Evolutionary conservation across 2,888 invertebrate species (phyloP).

Genomic region (Rutpela maculata): DNA sequence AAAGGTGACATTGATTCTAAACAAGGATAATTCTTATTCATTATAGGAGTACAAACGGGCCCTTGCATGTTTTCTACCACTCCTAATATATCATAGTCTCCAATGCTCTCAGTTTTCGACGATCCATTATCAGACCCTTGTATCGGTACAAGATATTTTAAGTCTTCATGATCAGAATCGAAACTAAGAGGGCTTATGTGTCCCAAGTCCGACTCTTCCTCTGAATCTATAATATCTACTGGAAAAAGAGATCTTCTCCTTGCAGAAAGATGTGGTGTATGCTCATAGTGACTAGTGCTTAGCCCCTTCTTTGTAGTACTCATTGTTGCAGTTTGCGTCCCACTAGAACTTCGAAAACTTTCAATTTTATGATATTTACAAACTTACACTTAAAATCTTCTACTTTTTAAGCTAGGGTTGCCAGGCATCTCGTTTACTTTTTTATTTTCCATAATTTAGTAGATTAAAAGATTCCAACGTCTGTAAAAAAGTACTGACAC

Average conservation of each 20-base stretch:
- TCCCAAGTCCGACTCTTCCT: constrained; percentile 76
- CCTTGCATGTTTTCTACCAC: constrained; percentile 50
- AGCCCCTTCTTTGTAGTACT: constrained; percentile 19
- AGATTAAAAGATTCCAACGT: not conserved
- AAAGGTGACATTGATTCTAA: constrained; percentile 60
- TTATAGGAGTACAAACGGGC: constrained; percentile 50
- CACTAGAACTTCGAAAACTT: constrained; percentile 34
- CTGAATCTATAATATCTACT: constrained; percentile 55
- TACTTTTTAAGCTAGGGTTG: not conserved
- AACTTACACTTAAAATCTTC: no score
- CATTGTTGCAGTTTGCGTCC: constrained; percentile 16
- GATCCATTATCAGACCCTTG: constrained; percentile 39
- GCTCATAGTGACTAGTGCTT: constrained; percentile 53
- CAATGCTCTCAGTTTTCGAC: constrained; percentile 45
- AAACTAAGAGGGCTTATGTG: constrained; percentile 77
- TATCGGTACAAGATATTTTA: constrained; percentile 30
- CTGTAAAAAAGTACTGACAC: no score
- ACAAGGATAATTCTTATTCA: constrained; percentile 40
- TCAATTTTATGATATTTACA: not conserved
- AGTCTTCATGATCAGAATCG: constrained; percentile 58
- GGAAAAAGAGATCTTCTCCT: constrained; percentile 81
- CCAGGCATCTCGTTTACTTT: not conserved
- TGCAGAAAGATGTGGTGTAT: constrained; percentile 79
- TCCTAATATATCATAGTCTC: constrained; percentile 59
- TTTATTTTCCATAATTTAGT: not conserved